Base-by-base conservation (phyloP, 2,888 invertebrate genomes). In the Dasysyrphus tricinctus region DNA sequence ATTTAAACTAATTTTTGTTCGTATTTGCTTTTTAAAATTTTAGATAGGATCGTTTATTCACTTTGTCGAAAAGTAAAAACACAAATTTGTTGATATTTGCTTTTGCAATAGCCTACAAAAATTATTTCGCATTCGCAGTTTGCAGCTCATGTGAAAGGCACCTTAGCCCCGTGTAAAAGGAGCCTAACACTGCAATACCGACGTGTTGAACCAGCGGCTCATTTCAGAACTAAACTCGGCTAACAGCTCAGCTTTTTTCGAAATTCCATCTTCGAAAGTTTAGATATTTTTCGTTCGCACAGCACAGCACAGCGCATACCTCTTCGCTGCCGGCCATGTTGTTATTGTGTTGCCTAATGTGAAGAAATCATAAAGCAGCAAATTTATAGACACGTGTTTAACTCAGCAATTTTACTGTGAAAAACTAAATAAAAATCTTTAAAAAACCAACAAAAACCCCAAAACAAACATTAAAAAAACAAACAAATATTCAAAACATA, bases 341-440 rank as follows among this genome's bases (percentile, higher is more conserved):
- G 89, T 90, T 89, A 89, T 89, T 89, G 89, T 89, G 88, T 89
- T 88, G 80, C 89, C 88, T 86, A 84, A 84, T 69, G 76, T 89
- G 91, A 91, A 89, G 88, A 89, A 88, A 61, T 61, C 39, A 39
- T 61, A 61, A 59, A 89, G 89, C 82, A 78, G 77, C 82, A 80
- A 47, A 61, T 88, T 69, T 88, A 90, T 90, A 90, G 91, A 91
- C 92, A 91, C 91, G 91, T 91, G 91, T 91, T 91, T 91, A 91
- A 91, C 89, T 79, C 76, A 39, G 70, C 54, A 86, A 88, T 76
- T 78, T 73, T 88, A 82, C 70, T 78, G 61, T 79, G 76, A 74
- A 88, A 88, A 89, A 81, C 80, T 59, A 61, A 81, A 88, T 72
- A 83, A 88, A 88, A 88, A 81, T 54, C 44, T 16, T 42, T 24